phyloP scores from a whole-genome alignment of 2,888 invertebrate species.

The Drepanosiphum platanoidis region DNA sequence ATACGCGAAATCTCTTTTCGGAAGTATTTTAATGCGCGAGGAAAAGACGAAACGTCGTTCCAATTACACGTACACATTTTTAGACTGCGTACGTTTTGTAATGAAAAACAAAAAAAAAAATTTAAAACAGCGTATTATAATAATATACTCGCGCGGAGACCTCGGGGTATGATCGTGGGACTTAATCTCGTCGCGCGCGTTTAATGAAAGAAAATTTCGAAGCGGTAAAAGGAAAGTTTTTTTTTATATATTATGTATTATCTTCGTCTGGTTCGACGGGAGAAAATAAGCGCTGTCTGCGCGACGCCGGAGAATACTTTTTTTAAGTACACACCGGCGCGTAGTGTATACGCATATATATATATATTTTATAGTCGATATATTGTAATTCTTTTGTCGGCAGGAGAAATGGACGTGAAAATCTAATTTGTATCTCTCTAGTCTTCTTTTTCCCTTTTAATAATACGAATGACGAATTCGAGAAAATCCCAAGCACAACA shows the following conservation, averaged over 20 bases:
- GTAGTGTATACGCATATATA: not conserved
- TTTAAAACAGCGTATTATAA: too few relatives aligned
- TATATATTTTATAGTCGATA: constrained; percentile 3
- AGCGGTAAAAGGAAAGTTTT: not conserved
- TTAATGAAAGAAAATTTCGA: constrained; percentile 1
- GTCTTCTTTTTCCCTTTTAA: not conserved
- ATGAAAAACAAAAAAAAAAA: too few relatives aligned
- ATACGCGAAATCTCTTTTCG: too few relatives aligned
- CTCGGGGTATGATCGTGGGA: not conserved
- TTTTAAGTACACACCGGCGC: not conserved
- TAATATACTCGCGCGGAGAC: not conserved
- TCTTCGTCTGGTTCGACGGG: not conserved
- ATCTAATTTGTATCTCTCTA: constrained; percentile 33
- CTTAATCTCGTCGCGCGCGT: not conserved
- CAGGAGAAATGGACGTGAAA: constrained; percentile 34
- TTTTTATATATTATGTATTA: too few relatives aligned
- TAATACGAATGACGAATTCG: not conserved
- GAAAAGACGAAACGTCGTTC: too few relatives aligned
- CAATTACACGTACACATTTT: too few relatives aligned
- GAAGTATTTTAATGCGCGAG: too few relatives aligned
- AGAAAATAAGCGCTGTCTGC: not conserved
- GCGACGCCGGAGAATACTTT: not conserved
- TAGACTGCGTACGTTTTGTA: too few relatives aligned
- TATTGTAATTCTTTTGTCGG: constrained; percentile 39
- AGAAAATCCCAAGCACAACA: not conserved